Conservation (phyloP, 2,113 vertebrate genomes). For the Forbesichthys papilliferus region DNA sequence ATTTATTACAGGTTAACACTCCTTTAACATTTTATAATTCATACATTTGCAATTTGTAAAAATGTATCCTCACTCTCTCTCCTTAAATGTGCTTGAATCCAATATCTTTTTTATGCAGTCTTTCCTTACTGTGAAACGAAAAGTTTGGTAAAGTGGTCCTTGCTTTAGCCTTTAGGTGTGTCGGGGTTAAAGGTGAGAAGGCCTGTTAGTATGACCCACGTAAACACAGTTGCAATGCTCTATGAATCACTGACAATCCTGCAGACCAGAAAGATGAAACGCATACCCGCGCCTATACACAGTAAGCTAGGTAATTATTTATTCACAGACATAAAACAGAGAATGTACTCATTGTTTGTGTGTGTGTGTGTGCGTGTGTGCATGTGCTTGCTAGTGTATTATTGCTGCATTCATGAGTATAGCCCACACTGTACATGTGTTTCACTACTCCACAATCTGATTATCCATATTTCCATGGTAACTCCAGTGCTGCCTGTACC, state of each 20-base stretch:
- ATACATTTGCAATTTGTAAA: too few species aligned
- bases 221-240: slow-evolving; percentile 53
- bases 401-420: too few species aligned
- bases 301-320: not conserved
- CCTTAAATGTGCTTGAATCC: too few species aligned
- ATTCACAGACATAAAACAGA: too few species aligned
- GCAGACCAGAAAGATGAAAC: not conserved
- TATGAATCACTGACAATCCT: too few species aligned
- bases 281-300: not conserved
- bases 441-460: too few species aligned
- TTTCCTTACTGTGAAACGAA: too few species aligned
- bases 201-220: slow-evolving; percentile 52
- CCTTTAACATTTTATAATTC: slow-evolving; percentile 20
- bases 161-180: slow-evolving; percentile 48
- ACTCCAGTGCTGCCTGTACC: slow-evolving; percentile 37
- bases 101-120: too few species aligned
- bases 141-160: slow-evolving; percentile 43
- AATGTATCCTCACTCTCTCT: too few species aligned
- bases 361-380: not conserved
- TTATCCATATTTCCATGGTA: not conserved
- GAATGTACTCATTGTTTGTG: not conserved
- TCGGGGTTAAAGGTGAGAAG: slow-evolving; percentile 56
- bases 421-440: too few species aligned
- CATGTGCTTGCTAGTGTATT: too few species aligned
- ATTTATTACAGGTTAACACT: slow-evolving; percentile 34